Conservation (phyloP, 2,113 vertebrate species). For the Pardalotus punctatus region DNA sequence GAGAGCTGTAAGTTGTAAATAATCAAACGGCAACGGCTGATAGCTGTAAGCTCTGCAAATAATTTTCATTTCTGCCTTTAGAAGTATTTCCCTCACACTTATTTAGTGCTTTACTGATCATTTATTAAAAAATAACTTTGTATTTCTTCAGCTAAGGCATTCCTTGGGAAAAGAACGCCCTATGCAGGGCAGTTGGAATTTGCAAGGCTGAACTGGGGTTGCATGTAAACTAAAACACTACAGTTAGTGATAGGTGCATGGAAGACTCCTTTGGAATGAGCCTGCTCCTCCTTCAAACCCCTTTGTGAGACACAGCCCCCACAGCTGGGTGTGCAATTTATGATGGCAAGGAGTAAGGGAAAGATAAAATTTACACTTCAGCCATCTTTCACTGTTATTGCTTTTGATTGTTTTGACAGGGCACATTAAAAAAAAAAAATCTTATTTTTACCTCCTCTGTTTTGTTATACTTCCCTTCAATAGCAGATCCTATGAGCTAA, state of each 20-base stretch:
- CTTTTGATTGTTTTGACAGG: slow-evolving; percentile 8
- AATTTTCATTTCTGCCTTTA: neutral
- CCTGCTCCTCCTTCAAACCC: neutral
- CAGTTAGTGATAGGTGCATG: neutral
- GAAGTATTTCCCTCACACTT: neutral
- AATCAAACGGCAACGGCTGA: neutral
- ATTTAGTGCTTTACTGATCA: neutral
- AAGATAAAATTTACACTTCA: neutral
- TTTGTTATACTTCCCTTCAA: neutral
- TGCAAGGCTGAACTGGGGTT: neutral
- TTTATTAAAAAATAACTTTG: neutral
- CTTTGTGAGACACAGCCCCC: neutral
- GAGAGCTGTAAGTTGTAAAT: neutral
- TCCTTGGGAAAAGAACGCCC: neutral
- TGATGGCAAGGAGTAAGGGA: neutral
- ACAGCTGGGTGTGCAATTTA: neutral
- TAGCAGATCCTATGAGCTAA: neutral
- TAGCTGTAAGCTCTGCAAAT: neutral
- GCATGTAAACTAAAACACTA: neutral
- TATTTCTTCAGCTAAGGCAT: neutral
- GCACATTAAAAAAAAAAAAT: neutral
- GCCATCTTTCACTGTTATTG: neutral
- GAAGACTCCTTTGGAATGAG: neutral
- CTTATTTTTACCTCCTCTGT: neutral
- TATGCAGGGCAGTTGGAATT: neutral